Conservation (phyloP, 2,888 invertebrate species). For the Phania funesta region DNA sequence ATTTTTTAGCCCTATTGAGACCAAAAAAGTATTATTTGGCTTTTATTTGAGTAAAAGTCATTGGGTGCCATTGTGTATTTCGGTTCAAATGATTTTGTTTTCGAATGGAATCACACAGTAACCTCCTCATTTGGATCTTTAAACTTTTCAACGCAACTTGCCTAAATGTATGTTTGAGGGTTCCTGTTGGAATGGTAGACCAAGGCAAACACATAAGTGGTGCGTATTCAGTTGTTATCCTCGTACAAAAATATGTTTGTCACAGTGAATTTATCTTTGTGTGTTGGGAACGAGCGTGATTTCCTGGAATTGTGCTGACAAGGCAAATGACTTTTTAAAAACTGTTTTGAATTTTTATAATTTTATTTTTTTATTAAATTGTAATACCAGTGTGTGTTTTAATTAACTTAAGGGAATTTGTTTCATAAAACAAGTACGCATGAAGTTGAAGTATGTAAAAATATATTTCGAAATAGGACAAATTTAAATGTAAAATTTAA, state of each 20-base stretch:
- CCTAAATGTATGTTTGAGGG: too few relatives aligned
- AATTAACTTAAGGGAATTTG: constrained; percentile 59
- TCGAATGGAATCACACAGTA: too few relatives aligned
- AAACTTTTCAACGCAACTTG: too few relatives aligned
- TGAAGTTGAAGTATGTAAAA: not conserved
- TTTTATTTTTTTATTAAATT: constrained; percentile 11
- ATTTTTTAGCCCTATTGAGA: too few relatives aligned
- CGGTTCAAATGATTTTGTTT: too few relatives aligned
- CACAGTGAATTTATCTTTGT: too few relatives aligned
- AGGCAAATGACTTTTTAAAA: constrained; percentile 68
- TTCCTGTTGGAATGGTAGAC: too few relatives aligned
- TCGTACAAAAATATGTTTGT: not conserved
- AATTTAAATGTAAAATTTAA: constrained; percentile 1
- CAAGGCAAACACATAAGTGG: not conserved
- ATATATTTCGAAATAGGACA: not conserved
- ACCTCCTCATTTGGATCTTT: too few relatives aligned
- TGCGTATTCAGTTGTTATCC: too few relatives aligned
- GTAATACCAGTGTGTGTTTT: constrained; percentile 35
- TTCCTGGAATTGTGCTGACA: constrained; percentile 62
- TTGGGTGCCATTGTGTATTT: too few relatives aligned
- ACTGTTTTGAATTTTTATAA: constrained; percentile 61
- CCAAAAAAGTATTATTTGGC: too few relatives aligned
- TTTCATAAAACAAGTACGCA: not conserved
- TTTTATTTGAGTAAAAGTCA: too few relatives aligned
- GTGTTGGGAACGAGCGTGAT: constrained; percentile 38